Percentiles rank a stretch among this genome's conserved stretches.
phyloP scores from a whole-genome alignment of 1,140 invertebrate species.

The Reticulitermes speratus region DNA sequence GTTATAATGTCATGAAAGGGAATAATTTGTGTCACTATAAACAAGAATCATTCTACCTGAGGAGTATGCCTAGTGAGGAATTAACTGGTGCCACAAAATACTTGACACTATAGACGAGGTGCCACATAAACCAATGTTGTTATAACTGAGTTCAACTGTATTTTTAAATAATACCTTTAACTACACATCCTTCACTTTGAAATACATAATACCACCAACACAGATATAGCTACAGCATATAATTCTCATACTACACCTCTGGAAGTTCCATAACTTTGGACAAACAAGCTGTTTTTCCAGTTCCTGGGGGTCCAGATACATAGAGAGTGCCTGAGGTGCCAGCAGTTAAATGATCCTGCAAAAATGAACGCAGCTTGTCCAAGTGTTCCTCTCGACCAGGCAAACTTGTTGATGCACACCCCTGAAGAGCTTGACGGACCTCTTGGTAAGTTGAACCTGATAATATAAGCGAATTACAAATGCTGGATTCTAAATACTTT shows the following conservation, averaged over 20 bases:
- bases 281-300: slow-evolving; percentile 91
- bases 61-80: too few species aligned
- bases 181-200: background rate
- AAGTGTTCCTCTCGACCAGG: slow-evolving; percentile 79
- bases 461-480: background rate
- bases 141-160: too few species aligned
- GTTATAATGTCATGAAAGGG: too few species aligned
- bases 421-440: slow-evolving; percentile 62
- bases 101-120: too few species aligned
- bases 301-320: slow-evolving; percentile 93
- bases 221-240: slow-evolving; percentile 27
- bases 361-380: slow-evolving; percentile 64
- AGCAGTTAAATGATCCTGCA: slow-evolving; percentile 64
- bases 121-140: too few species aligned
- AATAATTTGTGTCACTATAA: too few species aligned
- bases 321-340: slow-evolving; percentile 80
- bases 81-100: too few species aligned
- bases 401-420: slow-evolving; percentile 63
- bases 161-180: too few species aligned
- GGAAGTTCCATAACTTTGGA: slow-evolving; percentile 65
- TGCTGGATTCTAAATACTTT: background rate
- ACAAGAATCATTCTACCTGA: too few species aligned
- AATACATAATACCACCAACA: slow-evolving; percentile 28
- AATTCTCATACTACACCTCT: slow-evolving; percentile 46
- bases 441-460: background rate